Conservation (phyloP, 2,888 invertebrate genomes). For the Leuctra nigra region DNA sequence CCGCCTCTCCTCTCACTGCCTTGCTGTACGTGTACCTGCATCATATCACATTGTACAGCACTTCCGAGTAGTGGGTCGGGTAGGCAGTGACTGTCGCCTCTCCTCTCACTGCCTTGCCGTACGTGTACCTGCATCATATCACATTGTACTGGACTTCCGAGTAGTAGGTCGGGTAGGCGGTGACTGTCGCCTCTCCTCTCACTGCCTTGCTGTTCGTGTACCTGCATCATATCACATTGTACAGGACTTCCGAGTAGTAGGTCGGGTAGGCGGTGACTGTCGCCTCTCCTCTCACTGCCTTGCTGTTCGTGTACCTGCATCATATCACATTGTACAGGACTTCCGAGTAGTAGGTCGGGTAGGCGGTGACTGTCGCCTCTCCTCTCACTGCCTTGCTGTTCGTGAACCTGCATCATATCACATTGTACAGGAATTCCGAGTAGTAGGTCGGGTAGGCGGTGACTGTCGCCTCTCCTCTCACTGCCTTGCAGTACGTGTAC, state of each 20-base stretch:
- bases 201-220: constrained; percentile 84
- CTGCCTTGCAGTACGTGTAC: constrained; percentile 79
- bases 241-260: constrained; percentile 68
- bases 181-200: constrained; percentile 76
- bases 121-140: constrained; percentile 61
- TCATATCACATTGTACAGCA: constrained; percentile 50
- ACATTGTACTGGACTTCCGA: constrained; percentile 62
- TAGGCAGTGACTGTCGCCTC: constrained; percentile 78
- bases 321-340: constrained; percentile 52
- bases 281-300: constrained; percentile 78
- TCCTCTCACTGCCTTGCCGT: constrained; percentile 80
- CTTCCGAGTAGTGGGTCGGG: constrained; percentile 71
- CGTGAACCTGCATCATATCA: constrained; percentile 57
- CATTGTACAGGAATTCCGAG: constrained; percentile 62
- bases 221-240: constrained; percentile 46
- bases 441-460: constrained; percentile 78
- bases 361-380: constrained; percentile 75
- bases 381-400: constrained; percentile 84
- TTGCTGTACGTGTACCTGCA: constrained; percentile 76
- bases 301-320: constrained; percentile 73
- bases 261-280: constrained; percentile 79
- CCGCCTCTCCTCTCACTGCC: constrained; percentile 78
- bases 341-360: constrained; percentile 73
- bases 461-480: constrained; percentile 77
- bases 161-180: constrained; percentile 75